A percentile compares a stretch with the other conserved stretches of the same genome.
Conservation (phyloP, 64 coral and sea anemone genomes). For the Astreopora myriophthalma region DNA sequence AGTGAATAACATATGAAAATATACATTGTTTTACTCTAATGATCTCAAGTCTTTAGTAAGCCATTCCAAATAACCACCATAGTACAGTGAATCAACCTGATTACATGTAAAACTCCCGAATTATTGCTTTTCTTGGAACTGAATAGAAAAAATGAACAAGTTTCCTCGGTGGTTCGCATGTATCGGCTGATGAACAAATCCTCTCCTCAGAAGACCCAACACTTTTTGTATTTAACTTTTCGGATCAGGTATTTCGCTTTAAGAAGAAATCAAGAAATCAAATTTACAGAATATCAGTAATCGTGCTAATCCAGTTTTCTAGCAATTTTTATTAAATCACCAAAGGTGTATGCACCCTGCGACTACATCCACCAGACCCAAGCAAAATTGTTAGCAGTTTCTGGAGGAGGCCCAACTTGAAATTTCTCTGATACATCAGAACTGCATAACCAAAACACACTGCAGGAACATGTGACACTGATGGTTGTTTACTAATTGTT, state of each 20-base stretch:
- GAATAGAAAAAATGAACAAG: too few relatives aligned
- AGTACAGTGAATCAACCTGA: too few relatives aligned
- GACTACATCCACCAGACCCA: constrained; percentile 28
- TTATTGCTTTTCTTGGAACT: too few relatives aligned
- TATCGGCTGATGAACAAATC: neutral
- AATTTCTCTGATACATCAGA: constrained; percentile 35
- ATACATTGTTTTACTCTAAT: too few relatives aligned
- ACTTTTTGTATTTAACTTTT: neutral
- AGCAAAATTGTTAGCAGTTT: constrained; percentile 1
- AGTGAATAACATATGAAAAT: too few relatives aligned
- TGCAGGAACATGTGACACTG: neutral
- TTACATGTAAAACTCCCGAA: too few relatives aligned
- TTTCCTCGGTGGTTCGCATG: neutral
- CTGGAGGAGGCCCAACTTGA: constrained; percentile 4
- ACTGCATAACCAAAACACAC: constrained; percentile 4
- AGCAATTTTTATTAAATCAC: neutral
- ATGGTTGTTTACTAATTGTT: constrained; percentile 21
- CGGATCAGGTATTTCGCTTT: neutral
- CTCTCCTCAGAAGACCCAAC: neutral
- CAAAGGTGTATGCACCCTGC: neutral
- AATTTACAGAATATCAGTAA: neutral
- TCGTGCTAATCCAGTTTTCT: neutral
- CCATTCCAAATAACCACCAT: too few relatives aligned
- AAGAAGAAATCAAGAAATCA: neutral
- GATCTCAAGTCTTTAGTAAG: too few relatives aligned